Conservation (phyloP, 1,140 invertebrate species). For the roundworm (Caenorhabditis elegans) region DNA sequence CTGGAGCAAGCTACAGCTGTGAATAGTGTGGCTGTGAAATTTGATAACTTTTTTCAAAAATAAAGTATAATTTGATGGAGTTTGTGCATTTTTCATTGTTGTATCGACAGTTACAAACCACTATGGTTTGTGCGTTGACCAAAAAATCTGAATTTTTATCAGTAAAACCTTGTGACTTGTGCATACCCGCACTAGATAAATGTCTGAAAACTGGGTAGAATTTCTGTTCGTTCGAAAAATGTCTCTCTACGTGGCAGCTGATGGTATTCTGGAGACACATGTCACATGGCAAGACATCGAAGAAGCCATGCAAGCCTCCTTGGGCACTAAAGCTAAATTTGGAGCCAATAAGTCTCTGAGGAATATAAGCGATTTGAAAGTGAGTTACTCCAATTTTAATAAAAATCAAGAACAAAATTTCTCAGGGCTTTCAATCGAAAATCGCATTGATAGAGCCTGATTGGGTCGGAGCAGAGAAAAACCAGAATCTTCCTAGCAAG, state of each 20-base stretch:
- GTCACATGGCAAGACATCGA: conserved; percentile 36
- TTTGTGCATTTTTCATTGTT: too few relatives aligned
- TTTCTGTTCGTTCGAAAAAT: too few relatives aligned
- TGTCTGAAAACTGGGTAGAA: too few relatives aligned
- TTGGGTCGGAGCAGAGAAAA: not conserved
- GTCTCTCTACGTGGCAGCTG: not conserved
- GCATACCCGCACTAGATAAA: too few relatives aligned
- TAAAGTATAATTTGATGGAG: too few relatives aligned
- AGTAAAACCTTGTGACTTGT: too few relatives aligned
- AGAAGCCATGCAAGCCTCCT: not conserved
- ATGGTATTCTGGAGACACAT: conserved; percentile 33
- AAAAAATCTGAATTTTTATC: too few relatives aligned
- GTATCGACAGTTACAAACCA: too few relatives aligned
- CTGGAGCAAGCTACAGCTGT: not conserved
- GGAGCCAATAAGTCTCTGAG: not conserved
- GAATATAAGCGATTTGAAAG: conserved; percentile 32
- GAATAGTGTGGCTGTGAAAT: not conserved
- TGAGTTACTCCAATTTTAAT: too few relatives aligned
- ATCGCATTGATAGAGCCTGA: conserved; percentile 15
- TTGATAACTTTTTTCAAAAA: not conserved
- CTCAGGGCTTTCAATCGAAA: not conserved
- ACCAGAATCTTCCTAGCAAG: not conserved
- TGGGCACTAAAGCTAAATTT: conserved; percentile 9
- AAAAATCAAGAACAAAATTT: too few relatives aligned
- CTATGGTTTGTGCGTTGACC: too few relatives aligned